A percentile compares a stretch with the other conserved stretches of the same genome.
phyloP scores from a whole-genome alignment of 1,140 invertebrate genomes.

The Drosophila ficusphila region DNA sequence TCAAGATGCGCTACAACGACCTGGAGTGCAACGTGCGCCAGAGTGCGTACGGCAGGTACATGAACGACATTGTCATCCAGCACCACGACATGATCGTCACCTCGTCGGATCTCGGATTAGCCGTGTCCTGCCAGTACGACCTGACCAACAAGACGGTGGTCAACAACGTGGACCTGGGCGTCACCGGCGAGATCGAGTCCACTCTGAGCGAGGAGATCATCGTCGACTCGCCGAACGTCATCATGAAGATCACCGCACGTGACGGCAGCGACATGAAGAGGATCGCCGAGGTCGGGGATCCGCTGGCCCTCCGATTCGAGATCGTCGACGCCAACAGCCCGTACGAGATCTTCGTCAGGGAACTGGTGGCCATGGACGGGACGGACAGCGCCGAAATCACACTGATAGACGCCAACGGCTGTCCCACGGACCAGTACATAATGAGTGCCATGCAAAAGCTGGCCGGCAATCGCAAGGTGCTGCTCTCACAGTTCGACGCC shows the following conservation, averaged over 20 bases:
- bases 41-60: constrained; percentile 92
- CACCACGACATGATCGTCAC: constrained; percentile 98
- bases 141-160: constrained; percentile 96
- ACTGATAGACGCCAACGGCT: constrained; percentile 95
- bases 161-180: constrained; percentile 94
- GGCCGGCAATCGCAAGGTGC: constrained; percentile 88
- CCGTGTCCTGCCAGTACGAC: constrained; percentile 96
- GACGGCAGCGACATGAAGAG: constrained; percentile 90
- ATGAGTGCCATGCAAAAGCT: constrained; percentile 96
- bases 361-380: constrained; percentile 96
- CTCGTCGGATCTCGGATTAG: constrained; percentile 95
- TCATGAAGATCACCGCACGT: constrained; percentile 95
- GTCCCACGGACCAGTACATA: constrained; percentile 96
- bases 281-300: constrained; percentile 94
- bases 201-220: constrained; percentile 92
- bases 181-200: constrained; percentile 93
- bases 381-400: constrained; percentile 96
- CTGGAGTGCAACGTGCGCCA: constrained; percentile 95
- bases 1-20: constrained; percentile 95
- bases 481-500: constrained; percentile 96
- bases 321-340: constrained; percentile 95
- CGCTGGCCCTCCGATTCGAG: constrained; percentile 94
- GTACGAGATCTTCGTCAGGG: constrained; percentile 97
- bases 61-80: constrained; percentile 96
- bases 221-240: constrained; percentile 96